Base-by-base conservation (phyloP, 2,113 vertebrate species). In the Ceuthmochares aereus region DNA sequence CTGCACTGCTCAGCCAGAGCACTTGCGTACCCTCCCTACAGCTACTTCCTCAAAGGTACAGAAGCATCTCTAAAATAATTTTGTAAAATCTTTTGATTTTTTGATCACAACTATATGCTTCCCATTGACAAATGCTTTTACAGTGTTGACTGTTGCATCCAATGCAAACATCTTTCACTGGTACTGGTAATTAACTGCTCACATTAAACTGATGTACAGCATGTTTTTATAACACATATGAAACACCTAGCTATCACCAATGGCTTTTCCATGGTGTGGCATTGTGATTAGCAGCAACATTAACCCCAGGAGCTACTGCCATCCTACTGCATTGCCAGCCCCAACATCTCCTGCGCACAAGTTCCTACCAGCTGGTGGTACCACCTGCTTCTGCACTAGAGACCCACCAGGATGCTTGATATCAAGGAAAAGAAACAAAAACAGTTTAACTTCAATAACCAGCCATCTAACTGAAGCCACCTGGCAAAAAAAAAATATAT, bases 11-110 rank as follows among this genome's bases (percentile, higher is more conserved):
- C 47, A 42, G 18, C 29, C 34, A 36, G 12, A 47, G 30, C 13
- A 13, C 10, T 43, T 6, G 19, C 1, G 1, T 7, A 23, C 13
- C 16, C 6, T 29, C 13, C 16, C 45, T 6, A 2, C 0, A 0
- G 36, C 2, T 7, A 43, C 43, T 56, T 64, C 55, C 36, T 62
- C 27, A 36, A 30, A 81, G 29, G 22, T 4, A 34, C 14, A n/a
- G 27, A 58, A 27, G 10, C 10, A 72, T 13, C 3, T 1, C 21
- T 25, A n/a, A 63, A 3, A 9, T 10, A 76, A 10, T n/a, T 56
- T 15, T 54, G n/a, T n/a, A n/a, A n/a, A n/a, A n/a, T 52, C 40
- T 47, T 77, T 1, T 1, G 12, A 30, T 70, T 66, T 34, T 34
- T n/a, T n/a, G n/a, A n/a, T n/a, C n/a, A n/a, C n/a, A n/a, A n/a